Evolutionary conservation across 2,888 invertebrate genomes (phyloP), one percentile per base, ranked within the genome.

Genomic region (Campopleginae sp.): DNA sequence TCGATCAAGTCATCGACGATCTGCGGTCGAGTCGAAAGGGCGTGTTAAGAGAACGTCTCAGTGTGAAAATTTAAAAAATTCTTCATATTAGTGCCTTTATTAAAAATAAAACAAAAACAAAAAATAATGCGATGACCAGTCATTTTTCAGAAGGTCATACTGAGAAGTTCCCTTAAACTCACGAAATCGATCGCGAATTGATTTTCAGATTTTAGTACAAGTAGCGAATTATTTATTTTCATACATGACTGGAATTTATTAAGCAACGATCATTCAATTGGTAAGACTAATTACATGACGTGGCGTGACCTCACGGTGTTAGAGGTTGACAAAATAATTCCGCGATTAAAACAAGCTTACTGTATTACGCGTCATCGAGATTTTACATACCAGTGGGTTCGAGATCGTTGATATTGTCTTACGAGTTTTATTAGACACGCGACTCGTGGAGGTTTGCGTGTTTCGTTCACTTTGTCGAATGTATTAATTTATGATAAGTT

Each of bases 391-490:
- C 38, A 23, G 23, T n/a, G n/a, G 10, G 17, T 63, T 74, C n/a
- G 17, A 71, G 74, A 75, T 54, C 46, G 76, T 14, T 44, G 80
- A 75, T 74, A 75, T 75, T 61, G 46, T 80, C 80, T 19, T 38
- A 31, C 2, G n/a, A 58, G 38, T 61, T 71, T 71, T 58, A 65
- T 76, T 80, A n/a, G 70, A 76, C 84, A 84, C 76, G 80, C 80
- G 54, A 84, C 80, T 63, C 27, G 14, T 23, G 48, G 7, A 19
- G 12, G 31, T 65, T 71, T 38, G 75, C 84, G 71, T 71, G 84
- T 76, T 80, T 74, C 44, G 27, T n/a, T 27, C 80, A 71, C 75
- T 75, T 76, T 84, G 80, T 76, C 80, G 54, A 46, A 71, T 44
- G 71, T 61, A 46, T 46, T 38, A 74, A 84, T 84, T 81, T 81